Percentiles rank a stretch among this genome's conserved stretches.
phyloP scores from a whole-genome alignment of 2,888 invertebrate genomes.

The Stramonita haemastoma region DNA sequence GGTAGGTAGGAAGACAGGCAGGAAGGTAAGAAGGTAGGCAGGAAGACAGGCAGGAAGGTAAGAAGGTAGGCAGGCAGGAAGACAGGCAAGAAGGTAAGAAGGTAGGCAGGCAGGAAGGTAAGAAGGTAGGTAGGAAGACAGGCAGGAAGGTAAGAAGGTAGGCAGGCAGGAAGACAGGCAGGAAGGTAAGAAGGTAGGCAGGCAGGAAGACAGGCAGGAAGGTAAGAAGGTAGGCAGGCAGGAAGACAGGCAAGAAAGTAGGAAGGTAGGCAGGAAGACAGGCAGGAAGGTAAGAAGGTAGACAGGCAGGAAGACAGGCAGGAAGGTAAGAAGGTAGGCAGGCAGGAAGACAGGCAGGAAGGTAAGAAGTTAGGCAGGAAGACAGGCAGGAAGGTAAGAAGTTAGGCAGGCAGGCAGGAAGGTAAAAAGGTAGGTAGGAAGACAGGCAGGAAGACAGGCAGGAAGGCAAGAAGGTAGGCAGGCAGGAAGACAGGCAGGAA shows the following conservation, averaged over 20 bases:
- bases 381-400: not conserved
- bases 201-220: not conserved
- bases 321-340: not conserved
- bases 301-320: not conserved
- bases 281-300: not conserved
- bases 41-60: slow-evolving; percentile 24
- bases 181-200: slow-evolving; percentile 7
- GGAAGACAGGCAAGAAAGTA: not conserved
- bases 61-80: slow-evolving; percentile 15
- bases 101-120: too few species aligned
- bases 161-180: not conserved
- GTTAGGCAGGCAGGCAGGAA: too few species aligned
- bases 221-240: not conserved
- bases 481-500: too few species aligned
- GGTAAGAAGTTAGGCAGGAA: not conserved
- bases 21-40: slow-evolving; percentile 3
- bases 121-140: too few species aligned
- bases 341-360: not conserved
- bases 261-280: too few species aligned
- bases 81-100: too few species aligned
- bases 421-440: too few species aligned
- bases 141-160: too few species aligned
- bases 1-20: too few species aligned
- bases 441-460: not conserved
- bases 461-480: not conserved